A percentile compares a stretch with the other conserved stretches of the same genome.
These are phyloP conservation scores for Peromyscus aztecus DNA, from an alignment of 2,797 vertebrate genomes.

Conservation along the genomic window DNA sequence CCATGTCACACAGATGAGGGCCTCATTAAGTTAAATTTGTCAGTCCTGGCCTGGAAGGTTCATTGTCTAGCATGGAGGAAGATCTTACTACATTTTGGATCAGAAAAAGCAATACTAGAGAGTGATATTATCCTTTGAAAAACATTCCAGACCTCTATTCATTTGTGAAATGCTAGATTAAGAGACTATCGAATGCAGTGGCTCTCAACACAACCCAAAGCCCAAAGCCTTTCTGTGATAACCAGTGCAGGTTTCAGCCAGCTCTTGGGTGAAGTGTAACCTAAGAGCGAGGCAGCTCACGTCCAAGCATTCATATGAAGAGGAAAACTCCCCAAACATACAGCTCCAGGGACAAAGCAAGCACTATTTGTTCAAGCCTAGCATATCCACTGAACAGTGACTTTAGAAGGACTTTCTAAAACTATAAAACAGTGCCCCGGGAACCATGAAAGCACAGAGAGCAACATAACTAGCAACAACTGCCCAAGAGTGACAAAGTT, in stretches of 20 bases:
- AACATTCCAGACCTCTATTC: constrained; percentile 40
- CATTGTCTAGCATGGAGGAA: background rate
- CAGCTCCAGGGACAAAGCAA: background rate
- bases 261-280: background rate
- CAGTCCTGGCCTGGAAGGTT: background rate
- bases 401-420: constrained; percentile 14
- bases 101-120: background rate
- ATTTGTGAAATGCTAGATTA: constrained; percentile 21
- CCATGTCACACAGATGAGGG: background rate
- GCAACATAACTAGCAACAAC: background rate
- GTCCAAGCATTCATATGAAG: background rate
- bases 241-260: background rate
- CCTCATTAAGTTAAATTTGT: background rate
- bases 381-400: background rate
- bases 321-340: background rate
- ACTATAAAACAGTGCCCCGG: background rate
- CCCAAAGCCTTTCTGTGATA: background rate
- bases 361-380: constrained; percentile 11
- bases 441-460: constrained; percentile 26
- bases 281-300: background rate
- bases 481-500: background rate
- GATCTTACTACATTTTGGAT: background rate
- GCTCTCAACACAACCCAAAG: constrained; percentile 27
- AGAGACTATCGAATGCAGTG: background rate
- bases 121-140: constrained; percentile 24